Evolutionary conservation across 2,113 vertebrate genomes (phyloP).

Genomic region (Desmodus rotundus): DNA sequence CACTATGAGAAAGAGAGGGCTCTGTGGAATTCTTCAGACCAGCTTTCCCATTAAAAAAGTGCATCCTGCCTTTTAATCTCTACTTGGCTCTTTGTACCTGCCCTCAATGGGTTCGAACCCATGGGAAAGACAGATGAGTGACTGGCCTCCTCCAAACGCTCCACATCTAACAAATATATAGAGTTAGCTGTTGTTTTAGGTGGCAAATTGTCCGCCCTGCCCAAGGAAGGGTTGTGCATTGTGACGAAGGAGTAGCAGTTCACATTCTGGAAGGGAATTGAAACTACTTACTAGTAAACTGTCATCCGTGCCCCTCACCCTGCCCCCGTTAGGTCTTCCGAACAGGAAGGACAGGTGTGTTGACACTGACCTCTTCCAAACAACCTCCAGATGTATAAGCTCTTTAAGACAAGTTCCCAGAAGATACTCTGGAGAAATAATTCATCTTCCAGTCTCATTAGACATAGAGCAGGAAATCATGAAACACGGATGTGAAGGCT

Average conservation of each 20-base stretch:
- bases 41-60: neutral
- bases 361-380: neutral
- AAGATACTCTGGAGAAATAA: neutral
- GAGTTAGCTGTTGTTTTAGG: neutral
- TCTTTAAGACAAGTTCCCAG: neutral
- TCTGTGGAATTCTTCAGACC: neutral
- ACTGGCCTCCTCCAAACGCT: neutral
- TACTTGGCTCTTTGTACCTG: neutral
- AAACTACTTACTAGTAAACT: neutral
- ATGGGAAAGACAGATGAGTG: neutral
- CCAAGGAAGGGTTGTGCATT: neutral
- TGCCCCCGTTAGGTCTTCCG: neutral
- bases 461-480: neutral
- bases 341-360: neutral
- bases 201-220: neutral
- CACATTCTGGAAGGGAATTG: neutral
- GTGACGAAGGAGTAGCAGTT: neutral
- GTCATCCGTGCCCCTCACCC: neutral
- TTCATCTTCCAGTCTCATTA: conserved; percentile 9
- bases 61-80: neutral
- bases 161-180: fast-evolving
- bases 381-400: neutral
- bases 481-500: neutral
- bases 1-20: neutral
- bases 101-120: neutral